Base-by-base conservation (phyloP, 2,113 vertebrate genomes). In the Ammodytes marinus region DNA sequence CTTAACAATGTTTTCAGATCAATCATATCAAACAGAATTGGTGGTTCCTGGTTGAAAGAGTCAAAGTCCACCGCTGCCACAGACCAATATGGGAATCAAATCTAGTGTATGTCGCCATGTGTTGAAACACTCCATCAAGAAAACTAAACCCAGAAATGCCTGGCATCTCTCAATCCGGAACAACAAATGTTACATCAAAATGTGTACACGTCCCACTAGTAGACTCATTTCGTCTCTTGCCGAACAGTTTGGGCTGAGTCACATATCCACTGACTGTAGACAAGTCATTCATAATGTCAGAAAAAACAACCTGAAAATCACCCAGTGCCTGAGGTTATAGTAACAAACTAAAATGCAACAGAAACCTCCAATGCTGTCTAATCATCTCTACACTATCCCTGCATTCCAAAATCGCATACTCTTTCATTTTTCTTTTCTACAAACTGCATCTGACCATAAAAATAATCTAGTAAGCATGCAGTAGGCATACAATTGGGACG, bases 1-100 rank as follows among this genome's bases (percentile, higher is more conserved):
- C 64, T 14, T 55, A 82, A 84, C 47, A 78, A 67, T 63, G 58
- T 74, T 83, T 80, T 77, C 70, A 84, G 2, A 84, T 83, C 53
- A 69, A 47, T 81, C 65, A 63, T 77, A 83, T 80, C 74, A 83
- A 82, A 80, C 52, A 27, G 65, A 77, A 55, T 47, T 69, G 10
- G 15, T 70, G 57, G 57, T 35, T 35, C 64, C 12, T 43, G 67
- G 67, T 39, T 77, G 63, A 84, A 85, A 79, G 66, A 85, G 52
- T 74, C 74, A 59, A 37, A 87, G 72, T 69, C 73, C 45, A 14
- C 53, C 0, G 3, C 74, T 66, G 74, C 84, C 79, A 66, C 84
- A 84, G 58, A 82, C 58, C 64, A 39, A 61, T 17, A 61, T 74
- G 79, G 73, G 70, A 73, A 67, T 46, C 73, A 61, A 89, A 84